These are phyloP conservation scores for Tryphoninae sp. DNA, from an alignment of 2,888 invertebrate genomes.

Conservation along the genomic window DNA sequence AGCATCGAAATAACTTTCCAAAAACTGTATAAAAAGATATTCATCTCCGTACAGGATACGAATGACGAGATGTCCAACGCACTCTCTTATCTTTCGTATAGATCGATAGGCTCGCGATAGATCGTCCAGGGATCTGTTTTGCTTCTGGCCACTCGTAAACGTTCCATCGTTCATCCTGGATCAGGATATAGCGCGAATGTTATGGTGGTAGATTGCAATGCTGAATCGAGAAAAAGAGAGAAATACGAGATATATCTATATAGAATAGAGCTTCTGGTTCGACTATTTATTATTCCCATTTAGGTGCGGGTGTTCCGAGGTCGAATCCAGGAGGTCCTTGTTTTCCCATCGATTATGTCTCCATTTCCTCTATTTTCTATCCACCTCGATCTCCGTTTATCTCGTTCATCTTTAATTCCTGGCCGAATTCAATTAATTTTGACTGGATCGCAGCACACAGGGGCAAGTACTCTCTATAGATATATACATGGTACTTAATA, in stretches of 20 bases:
- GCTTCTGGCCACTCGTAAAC: constrained; percentile 55
- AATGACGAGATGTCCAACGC: constrained; percentile 17
- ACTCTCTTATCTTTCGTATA: constrained; percentile 44
- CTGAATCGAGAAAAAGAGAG: constrained; percentile 6
- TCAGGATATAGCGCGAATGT: constrained; percentile 30
- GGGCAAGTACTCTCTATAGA: background rate
- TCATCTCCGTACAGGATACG: background rate
- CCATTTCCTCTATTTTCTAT: constrained; percentile 40
- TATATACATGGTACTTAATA: background rate
- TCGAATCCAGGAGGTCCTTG: constrained; percentile 30
- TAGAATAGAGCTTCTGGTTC: constrained; percentile 9
- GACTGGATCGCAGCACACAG: background rate
- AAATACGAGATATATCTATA: constrained; percentile 2
- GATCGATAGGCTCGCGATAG: constrained; percentile 36
- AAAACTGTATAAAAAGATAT: constrained; percentile 6
- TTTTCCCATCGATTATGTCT: constrained; percentile 57
- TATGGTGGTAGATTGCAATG: constrained; percentile 39
- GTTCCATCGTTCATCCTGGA: constrained; percentile 44
- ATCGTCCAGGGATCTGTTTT: constrained; percentile 20
- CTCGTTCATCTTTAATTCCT: constrained; percentile 57
- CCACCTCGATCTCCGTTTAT: constrained; percentile 35
- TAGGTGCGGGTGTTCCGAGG: constrained; percentile 6
- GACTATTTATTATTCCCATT: constrained; percentile 55
- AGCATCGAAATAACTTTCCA: background rate
- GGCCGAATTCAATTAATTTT: constrained; percentile 57